These are phyloP conservation scores for Ichneumoninae sp. DNA, from an alignment of 2,888 invertebrate species.

Conservation along the genomic window DNA sequence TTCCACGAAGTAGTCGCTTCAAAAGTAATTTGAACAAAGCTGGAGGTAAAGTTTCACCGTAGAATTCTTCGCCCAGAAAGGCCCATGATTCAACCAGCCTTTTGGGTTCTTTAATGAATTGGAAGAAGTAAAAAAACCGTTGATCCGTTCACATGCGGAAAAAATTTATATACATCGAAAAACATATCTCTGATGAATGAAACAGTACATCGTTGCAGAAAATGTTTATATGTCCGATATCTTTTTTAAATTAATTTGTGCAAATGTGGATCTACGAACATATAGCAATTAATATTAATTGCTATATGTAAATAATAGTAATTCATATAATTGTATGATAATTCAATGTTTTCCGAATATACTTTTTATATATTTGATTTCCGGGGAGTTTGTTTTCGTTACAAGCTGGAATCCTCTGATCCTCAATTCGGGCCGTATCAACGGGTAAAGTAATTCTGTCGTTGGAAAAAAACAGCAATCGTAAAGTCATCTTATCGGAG, in stretches of 20 bases:
- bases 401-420: not conserved
- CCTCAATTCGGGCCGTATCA: not conserved
- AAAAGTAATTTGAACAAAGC: no score
- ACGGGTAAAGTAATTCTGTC: not conserved
- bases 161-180: not conserved
- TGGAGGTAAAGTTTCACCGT: not conserved
- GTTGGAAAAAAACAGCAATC: not conserved
- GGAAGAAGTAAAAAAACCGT: not conserved
- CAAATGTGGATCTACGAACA: no score
- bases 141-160: not conserved
- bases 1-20: not conserved
- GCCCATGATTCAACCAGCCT: not conserved
- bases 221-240: no score
- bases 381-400: no score
- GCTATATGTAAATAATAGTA: no score
- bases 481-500: no score
- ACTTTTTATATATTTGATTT: no score
- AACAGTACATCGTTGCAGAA: not conserved
- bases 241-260: no score
- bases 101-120: not conserved
- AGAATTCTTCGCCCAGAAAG: not conserved
- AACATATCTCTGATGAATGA: not conserved
- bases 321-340: no score
- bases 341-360: no score
- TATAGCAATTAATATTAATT: no score